Conservation (phyloP, 2,113 vertebrate species). For the Spermophilus dauricus region DNA sequence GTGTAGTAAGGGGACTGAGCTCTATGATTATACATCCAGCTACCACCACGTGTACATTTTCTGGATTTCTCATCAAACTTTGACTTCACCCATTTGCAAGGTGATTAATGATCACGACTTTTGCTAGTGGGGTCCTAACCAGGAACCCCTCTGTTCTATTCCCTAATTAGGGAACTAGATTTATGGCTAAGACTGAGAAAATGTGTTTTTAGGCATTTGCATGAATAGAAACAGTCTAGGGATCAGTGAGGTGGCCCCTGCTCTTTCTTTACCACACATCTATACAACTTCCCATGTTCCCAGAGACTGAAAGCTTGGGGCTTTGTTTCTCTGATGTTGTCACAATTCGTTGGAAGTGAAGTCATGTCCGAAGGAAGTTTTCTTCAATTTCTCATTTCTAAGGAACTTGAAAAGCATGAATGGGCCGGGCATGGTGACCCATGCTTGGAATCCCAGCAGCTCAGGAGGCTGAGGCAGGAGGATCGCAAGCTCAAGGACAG, state of each 20-base stretch:
- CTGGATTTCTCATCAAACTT: constrained; percentile 28
- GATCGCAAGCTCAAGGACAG: too few species aligned
- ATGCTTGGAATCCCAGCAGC: too few species aligned
- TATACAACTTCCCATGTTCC: neutral
- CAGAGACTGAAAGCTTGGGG: neutral
- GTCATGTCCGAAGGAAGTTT: neutral
- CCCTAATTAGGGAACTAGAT: neutral
- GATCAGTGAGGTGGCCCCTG: neutral
- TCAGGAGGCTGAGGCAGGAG: too few species aligned
- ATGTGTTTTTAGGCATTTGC: neutral
- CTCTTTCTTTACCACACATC: neutral
- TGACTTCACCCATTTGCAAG: neutral
- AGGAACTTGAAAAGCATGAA: constrained; percentile 16
- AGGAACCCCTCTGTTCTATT: neutral
- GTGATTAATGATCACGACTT: neutral
- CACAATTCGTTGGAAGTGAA: neutral
- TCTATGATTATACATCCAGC: neutral
- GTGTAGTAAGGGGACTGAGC: neutral
- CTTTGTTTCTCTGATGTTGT: constrained; percentile 49
- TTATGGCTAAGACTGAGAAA: neutral
- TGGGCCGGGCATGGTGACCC: neutral
- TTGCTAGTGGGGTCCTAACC: neutral
- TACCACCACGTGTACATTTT: rapidly evolving
- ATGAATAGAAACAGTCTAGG: neutral
- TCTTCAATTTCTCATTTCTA: constrained; percentile 21